Base-by-base conservation (phyloP, 1,140 invertebrate species). In the Latrodectus geometricus region DNA sequence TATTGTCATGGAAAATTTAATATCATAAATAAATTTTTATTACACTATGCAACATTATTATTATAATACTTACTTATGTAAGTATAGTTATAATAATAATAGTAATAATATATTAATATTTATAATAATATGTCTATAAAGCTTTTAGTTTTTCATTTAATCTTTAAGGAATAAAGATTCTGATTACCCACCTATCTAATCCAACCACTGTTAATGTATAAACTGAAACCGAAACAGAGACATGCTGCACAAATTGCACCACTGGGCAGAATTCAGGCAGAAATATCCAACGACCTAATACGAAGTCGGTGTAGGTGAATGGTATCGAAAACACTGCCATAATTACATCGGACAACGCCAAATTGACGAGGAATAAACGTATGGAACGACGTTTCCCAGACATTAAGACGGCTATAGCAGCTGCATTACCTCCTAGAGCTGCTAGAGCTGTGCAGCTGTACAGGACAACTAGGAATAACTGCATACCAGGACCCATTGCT, bases 251-350 rank as follows among this genome's bases (percentile, higher is more conserved):
- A 50, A 91, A 90, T 54, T 90, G 90, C 4, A 91, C 91, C 15
- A 92, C 87, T 0, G 91, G 89, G 80, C 91, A 92, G 87, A 92
- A 91, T 81, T 89, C 88, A 0, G 90, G 90, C 8, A 87, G 87
- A 79, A 92, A 92, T 17, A 92, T 89, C 91, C 91, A 92, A 7
- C 90, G 83, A 11, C 91, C 91, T 17, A 91, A 88, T 88, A 91
- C 90, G 85, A 91, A 92, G 88, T 90, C 89, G 9, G 91, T 92
- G 87, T 92, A 92, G 5, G 91, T 92, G 88, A 92, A 92, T 4
- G 91, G 91, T n/a, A 92, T 92, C 65, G 91, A 92, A 87, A 92
- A 92, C 0, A 91, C 80, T 2, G 91, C 90, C 91, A 92, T 92
- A n/a, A 89, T 90, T 66, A 92, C 89, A 77, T 92, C 91, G 11